phyloP scores from a whole-genome alignment of 2,888 invertebrate genomes.

The Drosophila helvetica region DNA sequence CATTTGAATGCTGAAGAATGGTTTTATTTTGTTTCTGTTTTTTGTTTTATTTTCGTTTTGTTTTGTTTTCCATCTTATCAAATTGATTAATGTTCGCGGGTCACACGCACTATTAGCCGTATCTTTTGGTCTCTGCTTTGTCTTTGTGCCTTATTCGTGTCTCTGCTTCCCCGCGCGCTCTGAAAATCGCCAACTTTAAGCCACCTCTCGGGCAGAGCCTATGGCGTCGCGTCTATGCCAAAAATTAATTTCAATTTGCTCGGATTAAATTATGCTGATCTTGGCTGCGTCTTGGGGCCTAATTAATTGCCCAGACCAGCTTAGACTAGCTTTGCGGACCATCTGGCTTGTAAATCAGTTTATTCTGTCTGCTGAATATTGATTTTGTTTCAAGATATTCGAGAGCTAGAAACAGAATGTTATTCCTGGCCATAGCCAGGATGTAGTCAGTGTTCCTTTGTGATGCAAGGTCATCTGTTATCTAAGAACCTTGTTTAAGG shows the following conservation, averaged over 20 bases:
- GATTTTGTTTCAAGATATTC: background rate
- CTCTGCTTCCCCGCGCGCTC: slow-evolving; percentile 24
- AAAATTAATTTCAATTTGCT: slow-evolving; percentile 61
- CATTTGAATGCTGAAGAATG: slow-evolving; percentile 57
- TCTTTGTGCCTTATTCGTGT: slow-evolving; percentile 3
- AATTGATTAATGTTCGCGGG: slow-evolving; percentile 68
- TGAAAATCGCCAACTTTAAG: slow-evolving; percentile 49
- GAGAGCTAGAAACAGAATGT: background rate
- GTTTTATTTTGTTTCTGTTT: slow-evolving; percentile 24
- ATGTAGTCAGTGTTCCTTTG: too few relatives aligned
- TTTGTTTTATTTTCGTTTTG: slow-evolving; percentile 1
- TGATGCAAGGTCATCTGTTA: background rate
- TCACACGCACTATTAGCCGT: slow-evolving; percentile 55
- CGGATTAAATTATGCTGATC: slow-evolving; percentile 52
- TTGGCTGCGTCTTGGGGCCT: slow-evolving; percentile 19
- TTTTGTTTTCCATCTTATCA: background rate
- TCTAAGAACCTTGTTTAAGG: background rate
- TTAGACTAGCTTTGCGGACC: slow-evolving; percentile 21
- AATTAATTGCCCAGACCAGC: slow-evolving; percentile 49
- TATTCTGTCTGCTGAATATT: slow-evolving; percentile 7
- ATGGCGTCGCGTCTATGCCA: slow-evolving; percentile 47
- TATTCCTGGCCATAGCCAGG: too few relatives aligned
- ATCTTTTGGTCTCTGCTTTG: background rate
- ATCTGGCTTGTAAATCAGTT: slow-evolving; percentile 37
- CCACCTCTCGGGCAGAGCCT: slow-evolving; percentile 42